Evolutionary conservation across 2,113 vertebrate genomes (phyloP), one percentile per base, ranked within the genome.

Genomic region (Formicarius rufipectus): DNA sequence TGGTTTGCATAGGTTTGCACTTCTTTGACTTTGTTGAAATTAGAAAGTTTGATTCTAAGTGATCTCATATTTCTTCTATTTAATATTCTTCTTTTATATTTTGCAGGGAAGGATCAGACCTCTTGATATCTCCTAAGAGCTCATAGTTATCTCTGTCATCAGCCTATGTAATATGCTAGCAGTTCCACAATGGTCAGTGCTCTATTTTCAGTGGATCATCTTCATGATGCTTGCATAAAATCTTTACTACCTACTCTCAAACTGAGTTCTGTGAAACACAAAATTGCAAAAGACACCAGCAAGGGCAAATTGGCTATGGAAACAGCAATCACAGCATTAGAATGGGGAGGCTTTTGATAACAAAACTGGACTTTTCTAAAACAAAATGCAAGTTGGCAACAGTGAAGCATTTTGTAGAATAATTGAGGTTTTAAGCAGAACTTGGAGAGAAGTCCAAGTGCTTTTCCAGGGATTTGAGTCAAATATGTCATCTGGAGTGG

Each of bases 391-490:
- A 49, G 28, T 28, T 86, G 85, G 42, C 72, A 82, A 21, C 59
- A 77, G 50, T 62, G 55, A 79, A 50, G 30, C 22, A 13, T 23
- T 77, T 78, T 88, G 50, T 17, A 90, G 82, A 56, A 84, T 39
- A 78, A 33, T 27, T 71, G 80, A 59, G 59, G 30, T 84, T 84
- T 93, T 47, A 86, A 84, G 35, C 27, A 77, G 76, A 77, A 87
- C n/a, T 92, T 92, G 72, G 88, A 94, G 47, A 60, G 30, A 20
- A 74, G 16, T 49, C 85, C 40, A 49, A 31, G 68, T 84, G 49
- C 31, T 87, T 78, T 94, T 96, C 93, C 93, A 84, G 72, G 81
- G 10, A 68, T 79, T 71, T 73, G 73, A 93, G 66, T 94, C 74
- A 89, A 93, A 71, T 89, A 84, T 87, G 76, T 89, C 56, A 81